Evolutionary conservation across 2,888 invertebrate species (phyloP).

Genomic region (Ypsolopha sequella): DNA sequence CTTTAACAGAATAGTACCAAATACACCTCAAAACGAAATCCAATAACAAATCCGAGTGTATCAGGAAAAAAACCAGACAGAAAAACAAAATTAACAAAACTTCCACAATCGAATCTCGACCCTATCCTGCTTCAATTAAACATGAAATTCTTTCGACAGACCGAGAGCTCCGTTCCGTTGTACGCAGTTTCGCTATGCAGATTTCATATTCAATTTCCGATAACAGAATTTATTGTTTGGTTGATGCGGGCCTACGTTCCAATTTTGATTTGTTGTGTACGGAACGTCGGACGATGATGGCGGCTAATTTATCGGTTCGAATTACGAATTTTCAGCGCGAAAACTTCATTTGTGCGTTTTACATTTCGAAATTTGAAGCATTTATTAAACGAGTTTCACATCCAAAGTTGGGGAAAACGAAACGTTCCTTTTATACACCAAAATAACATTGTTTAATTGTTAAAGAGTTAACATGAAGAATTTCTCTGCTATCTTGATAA

Average conservation of each 20-base stretch:
- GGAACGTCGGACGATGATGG: background rate
- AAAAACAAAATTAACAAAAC: background rate
- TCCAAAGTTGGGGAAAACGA: background rate
- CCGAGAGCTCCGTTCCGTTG: slow-evolving; percentile 4
- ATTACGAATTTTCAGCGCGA: background rate
- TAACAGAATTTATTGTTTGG: slow-evolving; percentile 12
- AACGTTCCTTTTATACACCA: background rate
- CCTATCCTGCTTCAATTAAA: background rate
- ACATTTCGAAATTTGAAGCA: background rate
- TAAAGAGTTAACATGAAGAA: background rate
- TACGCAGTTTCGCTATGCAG: slow-evolving; percentile 8
- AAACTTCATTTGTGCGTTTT: background rate
- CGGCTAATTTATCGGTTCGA: background rate
- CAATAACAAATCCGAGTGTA: background rate
- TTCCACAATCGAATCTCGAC: background rate
- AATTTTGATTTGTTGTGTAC: slow-evolving; percentile 8
- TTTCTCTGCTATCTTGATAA: too few relatives aligned
- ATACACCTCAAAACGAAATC: background rate
- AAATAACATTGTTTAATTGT: too few relatives aligned
- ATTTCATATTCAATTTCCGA: slow-evolving; percentile 14
- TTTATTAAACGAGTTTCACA: background rate
- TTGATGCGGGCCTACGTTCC: slow-evolving; percentile 4
- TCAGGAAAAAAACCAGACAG: background rate
- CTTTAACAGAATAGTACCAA: background rate
- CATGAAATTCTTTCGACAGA: background rate